phyloP scores from a whole-genome alignment of 2,888 invertebrate genomes.

The Tenthredo amoena region DNA sequence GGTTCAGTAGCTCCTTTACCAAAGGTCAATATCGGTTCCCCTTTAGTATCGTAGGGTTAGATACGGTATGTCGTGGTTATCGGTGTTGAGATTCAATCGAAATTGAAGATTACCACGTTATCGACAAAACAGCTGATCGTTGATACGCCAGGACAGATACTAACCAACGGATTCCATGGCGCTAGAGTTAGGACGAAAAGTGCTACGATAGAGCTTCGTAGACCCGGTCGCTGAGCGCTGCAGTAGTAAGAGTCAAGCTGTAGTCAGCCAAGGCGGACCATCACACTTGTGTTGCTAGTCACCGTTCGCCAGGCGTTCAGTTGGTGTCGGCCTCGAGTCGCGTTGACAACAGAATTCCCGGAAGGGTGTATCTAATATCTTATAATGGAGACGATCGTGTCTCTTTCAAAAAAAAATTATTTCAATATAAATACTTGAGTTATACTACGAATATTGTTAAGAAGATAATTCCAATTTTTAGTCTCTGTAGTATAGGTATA shows the following conservation, averaged over 20 bases:
- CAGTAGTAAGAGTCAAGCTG: conserved; percentile 19
- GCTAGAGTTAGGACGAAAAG: neutral
- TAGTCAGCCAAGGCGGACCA: conserved; percentile 14
- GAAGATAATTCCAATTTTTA: neutral
- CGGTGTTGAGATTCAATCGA: neutral
- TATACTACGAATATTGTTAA: neutral
- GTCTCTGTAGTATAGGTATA: neutral
- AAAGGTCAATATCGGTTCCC: neutral
- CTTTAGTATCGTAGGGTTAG: neutral
- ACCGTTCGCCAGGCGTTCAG: conserved; percentile 71
- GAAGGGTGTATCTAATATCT: conserved; percentile 58
- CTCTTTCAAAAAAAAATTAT: conserved; percentile 67
- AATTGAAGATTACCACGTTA: neutral
- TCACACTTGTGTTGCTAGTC: conserved; percentile 66
- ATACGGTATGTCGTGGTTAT: neutral
- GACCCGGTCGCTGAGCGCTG: neutral
- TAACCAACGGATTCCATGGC: neutral
- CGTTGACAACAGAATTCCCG: conserved; percentile 66
- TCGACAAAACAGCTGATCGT: neutral
- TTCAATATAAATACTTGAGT: conserved; percentile 5
- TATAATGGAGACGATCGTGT: conserved; percentile 68
- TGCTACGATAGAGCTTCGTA: neutral
- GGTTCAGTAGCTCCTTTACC: neutral
- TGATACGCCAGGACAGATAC: neutral
- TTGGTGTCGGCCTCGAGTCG: conserved; percentile 73